Percentiles rank a stretch among this genome's conserved stretches.
Evolutionary conservation across 2,888 invertebrate species (phyloP).

Genomic region (Timandra comae): DNA sequence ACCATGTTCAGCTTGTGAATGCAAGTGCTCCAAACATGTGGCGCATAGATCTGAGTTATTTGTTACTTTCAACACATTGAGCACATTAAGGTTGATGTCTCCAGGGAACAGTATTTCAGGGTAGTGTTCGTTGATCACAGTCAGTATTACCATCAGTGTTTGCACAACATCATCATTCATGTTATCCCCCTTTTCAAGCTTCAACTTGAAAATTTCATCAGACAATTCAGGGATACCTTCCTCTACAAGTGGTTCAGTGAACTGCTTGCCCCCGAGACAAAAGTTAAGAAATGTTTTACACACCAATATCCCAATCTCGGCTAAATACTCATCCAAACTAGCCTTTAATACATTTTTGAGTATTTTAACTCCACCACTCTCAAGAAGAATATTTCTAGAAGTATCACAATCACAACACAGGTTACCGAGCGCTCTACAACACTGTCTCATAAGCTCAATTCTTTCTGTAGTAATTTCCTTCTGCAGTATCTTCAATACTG

Average conservation of each 20-base stretch:
- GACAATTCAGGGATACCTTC: slow-evolving; percentile 72
- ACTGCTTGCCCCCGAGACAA: slow-evolving; percentile 82
- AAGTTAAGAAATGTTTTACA: slow-evolving; percentile 89
- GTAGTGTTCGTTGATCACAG: slow-evolving; percentile 79
- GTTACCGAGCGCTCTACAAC: slow-evolving; percentile 90
- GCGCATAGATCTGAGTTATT: slow-evolving; percentile 84
- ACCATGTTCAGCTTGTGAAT: slow-evolving; percentile 87
- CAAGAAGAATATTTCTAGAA: slow-evolving; percentile 73
- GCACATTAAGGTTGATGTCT: slow-evolving; percentile 75
- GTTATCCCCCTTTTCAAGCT: slow-evolving; percentile 59
- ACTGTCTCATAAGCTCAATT: slow-evolving; percentile 80
- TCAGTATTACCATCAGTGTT: slow-evolving; percentile 77
- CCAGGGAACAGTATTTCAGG: slow-evolving; percentile 75
- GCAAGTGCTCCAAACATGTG: slow-evolving; percentile 85
- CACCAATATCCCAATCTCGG: slow-evolving; percentile 78
- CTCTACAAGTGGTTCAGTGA: slow-evolving; percentile 78
- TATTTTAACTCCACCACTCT: slow-evolving; percentile 65
- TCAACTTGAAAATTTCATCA: slow-evolving; percentile 66
- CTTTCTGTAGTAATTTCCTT: slow-evolving; percentile 48
- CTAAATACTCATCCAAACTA: slow-evolving; percentile 43
- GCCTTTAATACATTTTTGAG: slow-evolving; percentile 56
- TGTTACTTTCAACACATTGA: slow-evolving; percentile 80
- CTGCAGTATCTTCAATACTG: slow-evolving; percentile 73
- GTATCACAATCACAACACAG: slow-evolving; percentile 91
- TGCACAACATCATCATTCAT: slow-evolving; percentile 74